Evolutionary conservation across 2,797 vertebrate species (phyloP), one percentile per base, ranked within the genome.

Genomic region (Mormyrus proboscirostris): DNA sequence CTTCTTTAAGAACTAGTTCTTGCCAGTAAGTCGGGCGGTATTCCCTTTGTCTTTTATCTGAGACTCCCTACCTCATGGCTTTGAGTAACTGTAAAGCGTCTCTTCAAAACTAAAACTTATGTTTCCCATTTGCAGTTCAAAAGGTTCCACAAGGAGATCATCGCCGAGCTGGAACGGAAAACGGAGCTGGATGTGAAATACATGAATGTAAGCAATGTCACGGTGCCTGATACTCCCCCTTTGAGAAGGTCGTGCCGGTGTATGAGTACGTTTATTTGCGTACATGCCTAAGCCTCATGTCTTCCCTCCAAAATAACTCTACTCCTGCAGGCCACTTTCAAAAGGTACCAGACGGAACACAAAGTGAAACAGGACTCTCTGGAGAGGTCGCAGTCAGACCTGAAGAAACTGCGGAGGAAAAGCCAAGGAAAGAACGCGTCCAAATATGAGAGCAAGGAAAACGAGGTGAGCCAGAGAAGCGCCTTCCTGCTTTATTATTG

Each of bases 141-240:
- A 94, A 96, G 93, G 92, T 99, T 99, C 92, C 98, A 99, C 92
- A 96, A 94, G 93, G 99, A 99, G 33, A 97, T 99, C 88, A 96
- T 99, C 89, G 90, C 92, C 7, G 99, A 99, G 93, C 94, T 99
- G 94, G 98, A 99, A 93, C 98, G 95, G 96, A 99, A 99, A 95
- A 99, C 97, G 0, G 99, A 99, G 29, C 96, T 98, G 93, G 99
- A 99, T 90, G 96, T 99, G 38, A 99, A 99, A 92, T 99, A 99
- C 44, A 99, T 99, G 98, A 99, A 95, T 19, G 99, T 99, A 93
- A 97, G 98, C 96, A 90, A 0, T 0, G 38, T 29, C 44, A 12
- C 53, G 3, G 57, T 33, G 12, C 49, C 33, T 79, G 41, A 1
- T 44, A 16, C 44, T 0, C 5, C 73, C 38, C 6, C 6, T 16